Percentiles rank a stretch among this genome's conserved stretches.
These are phyloP conservation scores for Lutjanus campechanus DNA, from an alignment of 2,797 vertebrate genomes.

Conservation along the genomic window DNA sequence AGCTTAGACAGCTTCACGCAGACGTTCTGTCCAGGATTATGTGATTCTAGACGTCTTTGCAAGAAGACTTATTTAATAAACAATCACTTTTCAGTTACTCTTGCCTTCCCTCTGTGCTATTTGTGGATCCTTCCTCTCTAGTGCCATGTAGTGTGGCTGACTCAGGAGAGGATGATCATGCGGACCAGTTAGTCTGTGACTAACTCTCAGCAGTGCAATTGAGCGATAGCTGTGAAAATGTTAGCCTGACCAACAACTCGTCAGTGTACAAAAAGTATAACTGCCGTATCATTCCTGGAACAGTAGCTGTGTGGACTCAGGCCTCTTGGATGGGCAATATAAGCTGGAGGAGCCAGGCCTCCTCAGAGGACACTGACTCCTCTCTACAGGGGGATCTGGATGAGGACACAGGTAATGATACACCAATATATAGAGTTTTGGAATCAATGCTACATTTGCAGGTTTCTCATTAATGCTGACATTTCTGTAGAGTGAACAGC, in stretches of 20 bases:
- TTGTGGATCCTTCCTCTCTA: conserved; percentile 65
- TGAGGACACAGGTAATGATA: conserved; percentile 82
- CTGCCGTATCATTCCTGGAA: conserved; percentile 36
- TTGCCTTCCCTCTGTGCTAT: conserved; percentile 57
- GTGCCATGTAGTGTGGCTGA: conserved; percentile 56
- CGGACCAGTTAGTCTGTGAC: conserved; percentile 65
- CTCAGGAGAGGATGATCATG: conserved; percentile 72
- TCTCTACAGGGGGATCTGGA: conserved; percentile 77
- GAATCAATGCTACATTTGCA: neutral
- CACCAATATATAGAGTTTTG: no score
- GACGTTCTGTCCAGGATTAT: conserved; percentile 31
- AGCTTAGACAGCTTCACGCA: conserved; percentile 13
- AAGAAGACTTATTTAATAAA: conserved; percentile 34
- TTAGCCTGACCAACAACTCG: conserved; percentile 40
- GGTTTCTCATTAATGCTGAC: conserved; percentile 3
- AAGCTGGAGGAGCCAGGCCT: conserved; percentile 80
- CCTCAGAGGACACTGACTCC: conserved; percentile 78
- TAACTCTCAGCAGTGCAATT: conserved; percentile 70
- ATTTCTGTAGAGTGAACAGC: conserved; percentile 3
- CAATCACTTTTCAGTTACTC: conserved; percentile 24
- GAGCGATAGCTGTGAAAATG: conserved; percentile 53
- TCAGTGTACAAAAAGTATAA: conserved; percentile 16
- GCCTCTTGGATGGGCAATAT: conserved; percentile 83
- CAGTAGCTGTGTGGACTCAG: conserved; percentile 42
- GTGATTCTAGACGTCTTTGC: conserved; percentile 14